Percentiles rank a stretch among this genome's conserved stretches.
Conservation (phyloP, 2,113 vertebrate species). For the Trematomus loennbergii region DNA sequence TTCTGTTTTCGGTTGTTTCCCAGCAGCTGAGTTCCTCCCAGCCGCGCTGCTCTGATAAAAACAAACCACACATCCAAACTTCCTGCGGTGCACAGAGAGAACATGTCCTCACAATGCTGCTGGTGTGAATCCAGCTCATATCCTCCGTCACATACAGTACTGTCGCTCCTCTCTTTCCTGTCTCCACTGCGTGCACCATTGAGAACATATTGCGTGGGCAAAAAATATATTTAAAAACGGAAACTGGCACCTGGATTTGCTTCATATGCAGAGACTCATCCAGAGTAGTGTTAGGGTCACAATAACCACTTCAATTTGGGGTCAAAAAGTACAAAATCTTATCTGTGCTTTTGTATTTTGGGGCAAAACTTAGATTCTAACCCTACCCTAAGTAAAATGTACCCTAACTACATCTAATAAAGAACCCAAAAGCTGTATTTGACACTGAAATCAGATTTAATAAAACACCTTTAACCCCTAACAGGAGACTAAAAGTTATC, state of each 20-base stretch:
- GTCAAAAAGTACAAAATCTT: not conserved
- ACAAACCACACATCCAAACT: slow-evolving; percentile 56
- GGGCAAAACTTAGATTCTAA: too few relatives aligned
- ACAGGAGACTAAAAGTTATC: too few relatives aligned
- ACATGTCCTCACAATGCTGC: not conserved
- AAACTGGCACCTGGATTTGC: slow-evolving; percentile 5
- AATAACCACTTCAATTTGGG: not conserved
- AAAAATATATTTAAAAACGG: not conserved
- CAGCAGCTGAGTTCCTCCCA: slow-evolving; percentile 44
- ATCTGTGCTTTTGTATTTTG: not conserved
- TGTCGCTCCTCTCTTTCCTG: slow-evolving; percentile 17
- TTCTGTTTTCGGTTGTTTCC: slow-evolving; percentile 35
- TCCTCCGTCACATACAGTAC: slow-evolving; percentile 32
- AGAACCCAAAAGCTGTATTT: too few relatives aligned
- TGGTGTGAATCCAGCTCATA: slow-evolving; percentile 35
- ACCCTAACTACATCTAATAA: too few relatives aligned
- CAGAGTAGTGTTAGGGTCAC: not conserved
- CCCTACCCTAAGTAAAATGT: too few relatives aligned
- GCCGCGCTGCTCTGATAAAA: slow-evolving; percentile 29
- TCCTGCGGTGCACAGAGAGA: slow-evolving; percentile 38
- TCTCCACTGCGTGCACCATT: not conserved
- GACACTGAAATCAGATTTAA: too few relatives aligned
- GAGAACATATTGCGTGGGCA: not conserved
- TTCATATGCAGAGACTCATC: not conserved
- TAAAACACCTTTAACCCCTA: too few relatives aligned